These are phyloP conservation scores for Odontomachus brunneus DNA, from an alignment of 1,140 invertebrate species.

Conservation along the genomic window DNA sequence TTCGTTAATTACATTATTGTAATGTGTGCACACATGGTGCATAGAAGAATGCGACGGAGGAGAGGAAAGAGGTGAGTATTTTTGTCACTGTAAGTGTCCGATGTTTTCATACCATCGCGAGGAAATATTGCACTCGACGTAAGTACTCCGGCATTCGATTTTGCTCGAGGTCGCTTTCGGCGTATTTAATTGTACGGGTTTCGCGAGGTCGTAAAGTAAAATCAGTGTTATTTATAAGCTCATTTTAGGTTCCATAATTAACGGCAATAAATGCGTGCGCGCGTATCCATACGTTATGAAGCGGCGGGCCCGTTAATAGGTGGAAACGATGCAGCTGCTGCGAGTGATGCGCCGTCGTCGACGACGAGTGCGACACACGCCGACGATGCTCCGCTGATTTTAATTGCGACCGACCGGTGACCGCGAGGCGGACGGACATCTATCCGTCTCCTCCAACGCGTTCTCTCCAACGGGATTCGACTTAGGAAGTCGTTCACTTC, in stretches of 20 bases:
- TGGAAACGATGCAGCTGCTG: constrained; percentile 34
- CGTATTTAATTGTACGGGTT: neutral
- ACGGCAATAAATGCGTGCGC: neutral
- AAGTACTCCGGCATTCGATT: neutral
- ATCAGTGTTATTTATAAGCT: constrained; percentile 31
- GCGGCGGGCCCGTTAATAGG: constrained; percentile 10
- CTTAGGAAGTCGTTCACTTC: constrained; percentile 23
- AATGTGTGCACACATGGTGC: no score
- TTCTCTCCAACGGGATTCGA: constrained; percentile 47
- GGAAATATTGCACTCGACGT: neutral
- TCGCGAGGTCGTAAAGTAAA: constrained; percentile 1
- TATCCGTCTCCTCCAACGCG: constrained; percentile 17
- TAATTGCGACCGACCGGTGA: constrained; percentile 28
- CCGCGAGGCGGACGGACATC: neutral
- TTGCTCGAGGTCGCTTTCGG: neutral
- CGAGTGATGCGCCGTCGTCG: constrained; percentile 10
- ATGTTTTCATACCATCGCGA: neutral
- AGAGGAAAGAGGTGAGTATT: neutral
- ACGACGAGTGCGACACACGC: no score
- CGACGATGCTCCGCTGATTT: constrained; percentile 21
- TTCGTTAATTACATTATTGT: neutral
- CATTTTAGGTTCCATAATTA: constrained; percentile 17
- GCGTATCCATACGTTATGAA: neutral
- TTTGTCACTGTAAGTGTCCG: neutral
- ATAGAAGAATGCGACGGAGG: neutral